A percentile compares a stretch with the other conserved stretches of the same genome.
phyloP scores from a whole-genome alignment of 2,797 vertebrate species.

The Distichodus sexfasciatus region DNA sequence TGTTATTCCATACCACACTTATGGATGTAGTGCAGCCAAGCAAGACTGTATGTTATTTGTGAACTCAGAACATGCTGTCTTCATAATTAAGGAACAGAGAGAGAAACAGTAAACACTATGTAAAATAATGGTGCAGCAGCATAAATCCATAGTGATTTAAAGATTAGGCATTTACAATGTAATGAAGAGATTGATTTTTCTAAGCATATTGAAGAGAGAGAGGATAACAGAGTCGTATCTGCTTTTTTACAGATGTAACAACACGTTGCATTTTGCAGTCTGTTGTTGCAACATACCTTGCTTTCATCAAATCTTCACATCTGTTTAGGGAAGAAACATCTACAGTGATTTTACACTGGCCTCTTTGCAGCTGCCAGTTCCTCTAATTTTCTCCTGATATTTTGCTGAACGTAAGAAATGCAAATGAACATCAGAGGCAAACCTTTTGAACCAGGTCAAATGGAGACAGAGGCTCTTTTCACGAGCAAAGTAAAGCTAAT shows the following conservation, averaged over 20 bases:
- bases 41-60: background rate
- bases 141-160: background rate
- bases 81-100: background rate
- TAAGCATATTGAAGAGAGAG: background rate
- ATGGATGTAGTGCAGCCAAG: constrained; percentile 3
- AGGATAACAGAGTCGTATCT: background rate
- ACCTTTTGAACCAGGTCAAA: constrained; percentile 4
- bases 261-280: background rate
- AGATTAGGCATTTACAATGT: background rate
- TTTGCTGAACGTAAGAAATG: background rate
- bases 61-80: constrained; percentile 25
- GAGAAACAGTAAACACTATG: background rate
- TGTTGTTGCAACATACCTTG: too few relatives aligned
- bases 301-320: background rate
- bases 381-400: background rate
- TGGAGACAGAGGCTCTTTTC: background rate
- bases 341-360: background rate
- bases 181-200: background rate
- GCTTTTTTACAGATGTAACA: background rate
- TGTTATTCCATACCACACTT: background rate
- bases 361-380: background rate
- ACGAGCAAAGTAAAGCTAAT: background rate
- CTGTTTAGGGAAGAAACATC: background rate
- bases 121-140: background rate
- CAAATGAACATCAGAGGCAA: background rate